Evolutionary conservation across 2,888 invertebrate species (phyloP).

Genomic region (Lepetodrilus schrolli): DNA sequence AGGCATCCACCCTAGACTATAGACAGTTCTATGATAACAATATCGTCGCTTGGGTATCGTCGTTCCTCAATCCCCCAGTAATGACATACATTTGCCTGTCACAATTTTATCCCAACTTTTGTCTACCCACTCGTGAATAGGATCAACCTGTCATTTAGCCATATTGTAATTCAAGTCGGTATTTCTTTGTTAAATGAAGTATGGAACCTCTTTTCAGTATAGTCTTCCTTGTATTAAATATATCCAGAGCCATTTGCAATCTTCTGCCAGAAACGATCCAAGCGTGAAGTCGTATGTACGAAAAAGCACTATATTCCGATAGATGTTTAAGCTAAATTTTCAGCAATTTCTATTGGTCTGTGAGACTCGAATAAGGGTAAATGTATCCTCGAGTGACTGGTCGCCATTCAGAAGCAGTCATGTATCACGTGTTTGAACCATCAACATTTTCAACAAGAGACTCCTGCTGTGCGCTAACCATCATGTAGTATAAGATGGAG

Average conservation of each 20-base stretch:
- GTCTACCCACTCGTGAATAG: slow-evolving; percentile 11
- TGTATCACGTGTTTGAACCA: slow-evolving; percentile 13
- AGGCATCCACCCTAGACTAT: too few species aligned
- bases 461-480: slow-evolving; percentile 2
- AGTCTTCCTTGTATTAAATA: slow-evolving; percentile 8
- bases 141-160: slow-evolving; percentile 19
- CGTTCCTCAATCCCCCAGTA: neutral
- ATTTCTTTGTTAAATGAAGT: slow-evolving; percentile 25
- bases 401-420: neutral
- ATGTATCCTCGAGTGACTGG: neutral
- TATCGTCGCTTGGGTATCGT: neutral
- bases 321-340: neutral
- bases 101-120: slow-evolving; percentile 10
- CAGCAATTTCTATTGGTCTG: neutral
- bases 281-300: slow-evolving; percentile 8
- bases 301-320: neutral
- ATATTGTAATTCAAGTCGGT: slow-evolving; percentile 21
- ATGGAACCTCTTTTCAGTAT: neutral
- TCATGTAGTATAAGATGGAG: neutral
- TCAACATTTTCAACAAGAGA: neutral
- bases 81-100: slow-evolving; percentile 13
- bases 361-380: neutral
- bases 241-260: slow-evolving; percentile 12
- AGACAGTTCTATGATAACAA: neutral
- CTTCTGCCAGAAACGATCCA: neutral